A percentile compares a stretch with the other conserved stretches of the same genome.
Conservation (phyloP, 2,113 vertebrate genomes). For the Varanus salvator region DNA sequence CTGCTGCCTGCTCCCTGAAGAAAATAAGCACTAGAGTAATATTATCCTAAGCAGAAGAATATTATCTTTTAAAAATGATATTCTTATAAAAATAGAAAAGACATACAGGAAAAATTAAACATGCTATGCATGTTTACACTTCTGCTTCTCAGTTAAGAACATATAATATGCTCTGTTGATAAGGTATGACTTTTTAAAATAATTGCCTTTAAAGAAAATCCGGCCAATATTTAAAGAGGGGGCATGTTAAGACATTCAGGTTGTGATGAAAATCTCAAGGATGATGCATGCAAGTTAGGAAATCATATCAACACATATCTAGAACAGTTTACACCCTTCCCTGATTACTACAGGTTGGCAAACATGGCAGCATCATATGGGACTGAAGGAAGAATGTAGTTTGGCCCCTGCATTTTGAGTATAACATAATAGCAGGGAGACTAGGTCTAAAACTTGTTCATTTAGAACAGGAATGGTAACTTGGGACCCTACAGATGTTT, state of each 20-base stretch:
- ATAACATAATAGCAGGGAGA: not conserved
- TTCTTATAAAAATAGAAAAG: not conserved
- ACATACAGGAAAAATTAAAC: not conserved
- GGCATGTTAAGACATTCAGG: not conserved
- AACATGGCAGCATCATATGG: not conserved
- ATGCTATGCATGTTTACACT: not conserved
- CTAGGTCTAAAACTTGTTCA: not conserved
- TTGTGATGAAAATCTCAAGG: not conserved
- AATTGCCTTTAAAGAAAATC: not conserved
- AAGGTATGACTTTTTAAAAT: not conserved
- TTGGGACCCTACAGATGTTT: too few relatives aligned
- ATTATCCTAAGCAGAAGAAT: not conserved
- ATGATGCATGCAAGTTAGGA: not conserved
- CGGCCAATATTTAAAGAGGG: not conserved
- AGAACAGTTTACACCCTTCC: not conserved
- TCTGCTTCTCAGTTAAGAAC: not conserved
- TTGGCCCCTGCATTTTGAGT: not conserved
- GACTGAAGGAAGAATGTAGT: not conserved
- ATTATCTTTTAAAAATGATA: not conserved
- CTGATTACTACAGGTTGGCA: not conserved
- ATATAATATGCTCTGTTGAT: not conserved
- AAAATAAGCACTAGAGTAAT: constrained; percentile 1
- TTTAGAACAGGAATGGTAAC: too few relatives aligned
- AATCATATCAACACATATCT: not conserved
- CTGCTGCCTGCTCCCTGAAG: too few relatives aligned